Evolutionary conservation across 2,797 vertebrate genomes (phyloP).

Genomic region (Xyrichtys novacula): DNA sequence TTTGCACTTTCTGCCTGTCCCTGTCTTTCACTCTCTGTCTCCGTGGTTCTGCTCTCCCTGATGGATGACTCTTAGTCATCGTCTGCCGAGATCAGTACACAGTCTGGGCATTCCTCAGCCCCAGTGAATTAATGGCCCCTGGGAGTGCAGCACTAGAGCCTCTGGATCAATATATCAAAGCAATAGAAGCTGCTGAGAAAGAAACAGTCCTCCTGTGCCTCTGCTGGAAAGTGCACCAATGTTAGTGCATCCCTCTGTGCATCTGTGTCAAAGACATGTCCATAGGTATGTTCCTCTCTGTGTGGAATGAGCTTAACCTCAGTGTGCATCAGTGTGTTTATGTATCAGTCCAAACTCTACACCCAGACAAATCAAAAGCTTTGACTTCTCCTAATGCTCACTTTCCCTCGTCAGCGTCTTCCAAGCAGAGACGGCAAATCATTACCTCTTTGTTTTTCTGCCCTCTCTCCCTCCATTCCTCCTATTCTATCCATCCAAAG

Average conservation of each 20-base stretch:
- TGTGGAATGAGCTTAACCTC: not conserved
- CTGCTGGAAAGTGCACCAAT: slow-evolving; percentile 13
- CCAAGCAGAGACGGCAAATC: slow-evolving; percentile 65
- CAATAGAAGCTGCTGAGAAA: slow-evolving; percentile 41
- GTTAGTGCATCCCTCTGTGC: slow-evolving; percentile 4
- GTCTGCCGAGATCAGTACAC: slow-evolving; percentile 54
- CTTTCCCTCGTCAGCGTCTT: slow-evolving; percentile 69
- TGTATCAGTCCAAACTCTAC: slow-evolving; percentile 22
- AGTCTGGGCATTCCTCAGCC: slow-evolving; percentile 52
- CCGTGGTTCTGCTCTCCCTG: slow-evolving; percentile 13
- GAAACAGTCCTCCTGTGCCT: slow-evolving; percentile 28
- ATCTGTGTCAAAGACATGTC: not conserved
- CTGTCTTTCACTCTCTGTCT: slow-evolving; percentile 17
- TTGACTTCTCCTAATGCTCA: slow-evolving; percentile 59
- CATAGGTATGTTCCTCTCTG: slow-evolving; percentile 1
- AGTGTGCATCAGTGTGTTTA: slow-evolving; percentile 9
- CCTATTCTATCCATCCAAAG: slow-evolving; percentile 49
- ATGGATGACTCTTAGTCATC: slow-evolving; percentile 62
- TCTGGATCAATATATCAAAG: slow-evolving; percentile 66
- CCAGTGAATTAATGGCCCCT: slow-evolving; percentile 66
- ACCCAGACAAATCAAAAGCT: slow-evolving; percentile 62
- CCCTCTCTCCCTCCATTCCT: slow-evolving; percentile 33
- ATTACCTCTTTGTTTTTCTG: slow-evolving; percentile 72
- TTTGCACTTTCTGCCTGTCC: slow-evolving; percentile 9
- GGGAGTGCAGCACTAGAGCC: slow-evolving; percentile 57